Evolutionary conservation across 1,140 invertebrate genomes (phyloP), one percentile per base, ranked within the genome.

Genomic region (Drosophila arizonae): DNA sequence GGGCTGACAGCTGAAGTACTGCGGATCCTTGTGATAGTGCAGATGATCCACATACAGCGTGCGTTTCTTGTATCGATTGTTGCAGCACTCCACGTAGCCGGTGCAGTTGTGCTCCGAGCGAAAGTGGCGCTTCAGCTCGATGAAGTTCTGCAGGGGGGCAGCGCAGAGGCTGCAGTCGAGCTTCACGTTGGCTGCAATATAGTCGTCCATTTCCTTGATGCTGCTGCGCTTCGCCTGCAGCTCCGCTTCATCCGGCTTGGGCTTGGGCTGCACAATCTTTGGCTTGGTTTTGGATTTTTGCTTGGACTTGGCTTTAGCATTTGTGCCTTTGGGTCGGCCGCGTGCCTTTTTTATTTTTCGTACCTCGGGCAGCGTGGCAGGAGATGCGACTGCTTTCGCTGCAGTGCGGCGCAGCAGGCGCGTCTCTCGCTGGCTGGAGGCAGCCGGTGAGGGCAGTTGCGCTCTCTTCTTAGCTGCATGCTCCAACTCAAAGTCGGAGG

Each of bases 31-130:
- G 76, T 90, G 88, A 33, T 81, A 89, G n/a, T 86, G 86, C 45
- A 90, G 48, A 26, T 90, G 89, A 10, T 90, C 85, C 46, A 91
- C 81, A 26, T 90, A 79, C 2, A 86, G 54, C 0, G 73, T 77
- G 0, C 85, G 75, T 61, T 90, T 89, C 52, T 90, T 90, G 26
- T 90, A 84, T 0, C 86, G 86, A 71, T 90, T 90, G 6, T 91
- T 87, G 58, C 89, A 90, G 57, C 89, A 90, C 41, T 76, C 57
- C n/a, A 90, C 69, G 30, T 90, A 90, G 0, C 89, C 89, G 0
- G 70, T 77, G 45, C 73, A 78, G 24, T 76, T 76, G 46, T 90
- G 89, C 30, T 58, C 68, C 24, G 46, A 26, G 5, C 85, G 77
- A 54, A 87, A 90, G 72, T 90, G 89, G 1, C 77, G 73, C 51